Conservation (phyloP, 2,888 invertebrate species). For the Lycaena phlaeas region DNA sequence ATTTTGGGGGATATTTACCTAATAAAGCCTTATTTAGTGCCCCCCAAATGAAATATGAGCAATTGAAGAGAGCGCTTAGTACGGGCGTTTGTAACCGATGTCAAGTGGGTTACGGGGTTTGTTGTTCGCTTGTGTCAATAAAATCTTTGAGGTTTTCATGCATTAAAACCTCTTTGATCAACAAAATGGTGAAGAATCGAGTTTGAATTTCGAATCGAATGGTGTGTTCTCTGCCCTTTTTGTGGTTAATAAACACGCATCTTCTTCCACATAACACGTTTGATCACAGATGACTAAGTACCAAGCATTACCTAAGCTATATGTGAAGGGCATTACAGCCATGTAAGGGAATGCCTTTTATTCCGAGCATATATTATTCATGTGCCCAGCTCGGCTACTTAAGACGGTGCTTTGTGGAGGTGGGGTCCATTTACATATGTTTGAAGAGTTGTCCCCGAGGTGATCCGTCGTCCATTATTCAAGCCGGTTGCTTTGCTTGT, state of each 20-base stretch:
- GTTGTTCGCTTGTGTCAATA: neutral
- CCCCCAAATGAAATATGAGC: constrained; percentile 18
- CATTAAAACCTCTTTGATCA: too few relatives aligned
- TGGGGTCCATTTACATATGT: constrained; percentile 29
- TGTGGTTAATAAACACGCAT: too few relatives aligned
- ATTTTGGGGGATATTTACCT: constrained; percentile 48
- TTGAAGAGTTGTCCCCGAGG: constrained; percentile 28
- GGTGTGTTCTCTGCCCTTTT: too few relatives aligned
- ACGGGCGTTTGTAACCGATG: constrained; percentile 38
- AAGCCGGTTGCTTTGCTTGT: constrained; percentile 21
- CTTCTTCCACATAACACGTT: too few relatives aligned
- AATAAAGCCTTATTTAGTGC: constrained; percentile 68
- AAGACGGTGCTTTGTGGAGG: constrained; percentile 19
- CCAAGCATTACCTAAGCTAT: too few relatives aligned
- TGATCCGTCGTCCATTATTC: constrained; percentile 30
- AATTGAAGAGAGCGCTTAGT: constrained; percentile 63
- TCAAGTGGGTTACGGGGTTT: constrained; percentile 30
- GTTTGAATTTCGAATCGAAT: too few relatives aligned
- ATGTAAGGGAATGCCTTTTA: too few relatives aligned
- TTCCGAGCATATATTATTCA: constrained; percentile 1
- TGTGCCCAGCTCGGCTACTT: constrained; percentile 5
- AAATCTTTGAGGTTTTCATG: too few relatives aligned
- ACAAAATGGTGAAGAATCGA: too few relatives aligned
- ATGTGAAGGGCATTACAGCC: too few relatives aligned
- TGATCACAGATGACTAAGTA: too few relatives aligned